Evolutionary conservation across 2,113 vertebrate species (phyloP).

Genomic region (Rhodinocichla rosea): DNA sequence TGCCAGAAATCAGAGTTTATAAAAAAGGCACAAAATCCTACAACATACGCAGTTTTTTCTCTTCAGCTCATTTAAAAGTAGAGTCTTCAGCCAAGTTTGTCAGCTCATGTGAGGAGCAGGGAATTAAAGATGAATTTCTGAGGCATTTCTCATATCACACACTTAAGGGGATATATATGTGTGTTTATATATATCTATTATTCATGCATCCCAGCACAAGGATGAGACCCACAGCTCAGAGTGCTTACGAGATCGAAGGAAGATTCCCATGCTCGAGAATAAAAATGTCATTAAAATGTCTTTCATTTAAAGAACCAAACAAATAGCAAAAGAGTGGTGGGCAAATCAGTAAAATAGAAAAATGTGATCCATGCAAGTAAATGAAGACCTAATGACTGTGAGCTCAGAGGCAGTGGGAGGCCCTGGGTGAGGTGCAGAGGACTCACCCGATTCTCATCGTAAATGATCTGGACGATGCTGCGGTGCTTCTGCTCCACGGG

Average conservation of each 20-base stretch:
- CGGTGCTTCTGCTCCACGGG: constrained; percentile 99
- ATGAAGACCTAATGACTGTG: not conserved
- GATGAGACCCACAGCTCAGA: not conserved
- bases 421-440: not conserved
- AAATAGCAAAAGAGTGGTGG: not conserved
- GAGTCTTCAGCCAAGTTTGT: not conserved
- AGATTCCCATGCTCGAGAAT: not conserved
- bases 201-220: not conserved
- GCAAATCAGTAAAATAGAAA: not conserved
- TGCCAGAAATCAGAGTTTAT: not conserved
- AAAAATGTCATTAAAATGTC: not conserved
- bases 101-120: not conserved
- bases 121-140: not conserved
- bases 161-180: not conserved
- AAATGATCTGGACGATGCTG: constrained; percentile 99
- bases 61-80: not conserved
- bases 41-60: not conserved
- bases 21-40: not conserved
- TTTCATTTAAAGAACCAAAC: not conserved
- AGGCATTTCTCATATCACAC: not conserved
- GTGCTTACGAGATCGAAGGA: not conserved
- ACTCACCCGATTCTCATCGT: constrained; percentile 95
- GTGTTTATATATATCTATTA: not conserved
- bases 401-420: not conserved
- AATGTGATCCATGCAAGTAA: not conserved